These are phyloP conservation scores for Drosophila robusta DNA, from an alignment of 2,888 invertebrate genomes.

Conservation along the genomic window DNA sequence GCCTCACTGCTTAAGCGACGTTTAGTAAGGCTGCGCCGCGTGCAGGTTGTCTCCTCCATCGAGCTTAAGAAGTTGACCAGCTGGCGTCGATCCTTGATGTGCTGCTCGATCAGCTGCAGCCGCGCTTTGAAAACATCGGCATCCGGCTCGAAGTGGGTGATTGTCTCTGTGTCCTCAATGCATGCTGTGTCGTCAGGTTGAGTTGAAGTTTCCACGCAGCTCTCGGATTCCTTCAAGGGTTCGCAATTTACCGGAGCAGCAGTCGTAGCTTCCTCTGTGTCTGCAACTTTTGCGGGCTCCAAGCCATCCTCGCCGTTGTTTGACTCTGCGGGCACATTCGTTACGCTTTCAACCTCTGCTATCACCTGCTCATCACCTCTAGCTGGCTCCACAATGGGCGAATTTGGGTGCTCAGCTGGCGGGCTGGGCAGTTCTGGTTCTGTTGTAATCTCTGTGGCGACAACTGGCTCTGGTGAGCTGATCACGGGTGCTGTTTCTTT, in stretches of 20 bases:
- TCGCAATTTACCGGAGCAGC: neutral
- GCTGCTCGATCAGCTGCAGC: slow-evolving; percentile 62
- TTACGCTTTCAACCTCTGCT: neutral
- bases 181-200: neutral
- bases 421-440: neutral
- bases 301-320: neutral
- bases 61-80: slow-evolving; percentile 51
- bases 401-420: neutral
- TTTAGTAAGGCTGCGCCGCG: slow-evolving; percentile 43
- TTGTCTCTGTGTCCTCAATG: slow-evolving; percentile 22
- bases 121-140: slow-evolving; percentile 56
- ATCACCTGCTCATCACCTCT: neutral
- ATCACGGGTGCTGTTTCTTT: neutral
- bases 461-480: slow-evolving; percentile 2
- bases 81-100: slow-evolving; percentile 64
- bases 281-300: neutral
- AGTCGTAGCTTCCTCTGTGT: neutral
- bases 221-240: neutral
- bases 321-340: neutral
- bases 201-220: neutral
- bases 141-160: slow-evolving; percentile 72
- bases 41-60: slow-evolving; percentile 19
- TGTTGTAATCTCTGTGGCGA: neutral
- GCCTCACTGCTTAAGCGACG: slow-evolving; percentile 43
- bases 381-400: neutral